Evolutionary conservation across 2,113 vertebrate species (phyloP).

Genomic region (Peromyscus polionotus): DNA sequence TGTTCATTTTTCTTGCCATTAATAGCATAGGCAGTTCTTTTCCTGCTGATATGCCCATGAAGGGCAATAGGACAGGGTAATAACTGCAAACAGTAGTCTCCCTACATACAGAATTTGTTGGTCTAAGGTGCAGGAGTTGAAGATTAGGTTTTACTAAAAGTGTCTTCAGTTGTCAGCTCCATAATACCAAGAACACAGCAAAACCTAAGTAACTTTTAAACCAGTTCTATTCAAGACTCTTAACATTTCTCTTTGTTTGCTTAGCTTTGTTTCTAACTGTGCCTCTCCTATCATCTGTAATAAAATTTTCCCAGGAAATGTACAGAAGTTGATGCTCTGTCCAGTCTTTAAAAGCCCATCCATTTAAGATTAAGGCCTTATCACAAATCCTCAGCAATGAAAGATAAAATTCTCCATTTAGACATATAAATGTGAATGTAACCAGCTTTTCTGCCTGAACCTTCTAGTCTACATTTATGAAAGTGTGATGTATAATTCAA

Average conservation of each 20-base stretch:
- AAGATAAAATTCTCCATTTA: constrained; percentile 47
- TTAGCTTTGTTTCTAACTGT: constrained; percentile 44
- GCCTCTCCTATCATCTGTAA: constrained; percentile 6
- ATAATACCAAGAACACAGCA: neutral
- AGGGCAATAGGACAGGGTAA: neutral
- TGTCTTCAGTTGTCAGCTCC: constrained; percentile 47
- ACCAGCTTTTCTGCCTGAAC: neutral
- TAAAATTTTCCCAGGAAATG: neutral
- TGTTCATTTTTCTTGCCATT: neutral
- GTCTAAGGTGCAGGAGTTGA: neutral
- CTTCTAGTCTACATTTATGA: constrained; percentile 51
- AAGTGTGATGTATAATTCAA: constrained; percentile 63
- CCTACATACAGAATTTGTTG: constrained; percentile 4
- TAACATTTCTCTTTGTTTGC: constrained; percentile 42
- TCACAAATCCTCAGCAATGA: constrained; percentile 16
- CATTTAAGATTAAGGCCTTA: constrained; percentile 23
- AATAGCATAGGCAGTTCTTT: constrained; percentile 30
- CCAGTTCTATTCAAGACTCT: neutral
- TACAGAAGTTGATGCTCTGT: neutral
- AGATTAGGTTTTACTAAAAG: neutral
- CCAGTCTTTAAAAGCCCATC: neutral
- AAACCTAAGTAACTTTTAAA: constrained; percentile 22
- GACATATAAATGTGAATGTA: constrained; percentile 42
- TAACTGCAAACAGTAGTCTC: neutral
- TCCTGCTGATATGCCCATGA: neutral